Percentiles rank a stretch among this genome's conserved stretches.
phyloP scores from a whole-genome alignment of 1,140 invertebrate species.

The Mycetomoellerius zeteki region DNA sequence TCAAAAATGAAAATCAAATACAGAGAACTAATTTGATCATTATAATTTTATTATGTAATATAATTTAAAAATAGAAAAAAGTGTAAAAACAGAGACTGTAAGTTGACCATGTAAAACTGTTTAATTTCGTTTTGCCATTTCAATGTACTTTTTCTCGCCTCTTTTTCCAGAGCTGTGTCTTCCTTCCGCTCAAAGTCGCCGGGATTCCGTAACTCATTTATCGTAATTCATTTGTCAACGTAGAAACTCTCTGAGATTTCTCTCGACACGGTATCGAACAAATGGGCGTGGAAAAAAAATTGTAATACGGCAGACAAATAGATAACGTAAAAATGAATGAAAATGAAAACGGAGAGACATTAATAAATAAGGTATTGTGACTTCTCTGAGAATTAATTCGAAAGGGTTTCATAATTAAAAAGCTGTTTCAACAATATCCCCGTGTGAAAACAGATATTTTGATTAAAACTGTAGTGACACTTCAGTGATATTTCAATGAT shows the following conservation, averaged over 20 bases:
- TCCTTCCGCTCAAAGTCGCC: conserved; percentile 51
- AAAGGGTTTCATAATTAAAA: neutral
- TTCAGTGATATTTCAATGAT: neutral
- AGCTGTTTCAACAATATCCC: neutral
- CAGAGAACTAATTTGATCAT: neutral
- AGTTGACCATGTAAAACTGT: conserved; percentile 50
- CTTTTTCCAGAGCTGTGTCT: conserved; percentile 44
- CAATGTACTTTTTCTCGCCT: conserved; percentile 21
- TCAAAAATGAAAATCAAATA: neutral
- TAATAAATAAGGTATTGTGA: neutral
- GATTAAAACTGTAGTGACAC: neutral
- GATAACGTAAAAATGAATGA: neutral
- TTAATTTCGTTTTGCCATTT: conserved; percentile 60
- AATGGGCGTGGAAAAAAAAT: conserved; percentile 7
- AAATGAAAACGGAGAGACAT: neutral
- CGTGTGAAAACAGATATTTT: neutral
- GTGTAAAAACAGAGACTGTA: neutral
- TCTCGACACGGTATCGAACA: conserved; percentile 33
- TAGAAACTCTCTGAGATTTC: conserved; percentile 35
- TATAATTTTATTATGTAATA: conserved; percentile 18
- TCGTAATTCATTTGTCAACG: conserved; percentile 65
- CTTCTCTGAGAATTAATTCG: neutral
- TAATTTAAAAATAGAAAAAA: conserved; percentile 5
- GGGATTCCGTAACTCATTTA: conserved; percentile 74
- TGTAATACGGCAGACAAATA: neutral